Percentiles rank a stretch among this genome's conserved stretches.
phyloP scores from a whole-genome alignment of 1,140 invertebrate genomes.

The Atta texana region DNA sequence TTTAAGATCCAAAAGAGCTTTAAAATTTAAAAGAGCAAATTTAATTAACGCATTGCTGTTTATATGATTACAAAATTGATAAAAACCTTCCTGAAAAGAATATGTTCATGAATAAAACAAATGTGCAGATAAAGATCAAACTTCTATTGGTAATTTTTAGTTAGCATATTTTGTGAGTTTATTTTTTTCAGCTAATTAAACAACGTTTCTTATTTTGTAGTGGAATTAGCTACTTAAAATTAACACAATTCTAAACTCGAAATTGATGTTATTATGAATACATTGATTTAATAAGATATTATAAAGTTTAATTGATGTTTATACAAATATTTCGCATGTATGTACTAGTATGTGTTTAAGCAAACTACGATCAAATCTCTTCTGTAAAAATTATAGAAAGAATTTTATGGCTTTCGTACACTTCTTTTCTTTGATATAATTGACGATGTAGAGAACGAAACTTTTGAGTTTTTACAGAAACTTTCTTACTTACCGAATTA shows the following conservation, averaged over 20 bases:
- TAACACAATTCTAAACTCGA: background rate
- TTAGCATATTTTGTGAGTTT: background rate
- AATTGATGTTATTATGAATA: background rate
- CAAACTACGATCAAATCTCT: background rate
- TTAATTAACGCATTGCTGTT: too few species aligned
- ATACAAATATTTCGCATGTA: background rate
- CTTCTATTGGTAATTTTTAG: background rate
- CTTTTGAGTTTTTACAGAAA: background rate
- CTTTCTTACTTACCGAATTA: too few species aligned
- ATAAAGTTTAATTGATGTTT: background rate
- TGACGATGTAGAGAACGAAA: background rate
- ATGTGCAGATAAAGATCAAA: too few species aligned
- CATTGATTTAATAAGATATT: constrained; percentile 8
- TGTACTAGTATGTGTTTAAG: background rate
- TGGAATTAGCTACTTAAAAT: background rate
- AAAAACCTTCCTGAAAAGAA: too few species aligned
- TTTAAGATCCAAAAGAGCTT: too few species aligned
- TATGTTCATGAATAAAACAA: too few species aligned
- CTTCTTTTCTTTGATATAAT: too few species aligned
- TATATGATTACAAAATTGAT: too few species aligned
- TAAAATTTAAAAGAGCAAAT: too few species aligned
- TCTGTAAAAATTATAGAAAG: too few species aligned
- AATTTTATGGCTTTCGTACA: too few species aligned
- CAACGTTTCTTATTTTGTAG: background rate
- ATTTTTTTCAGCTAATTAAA: background rate